Evolutionary conservation across 2,797 vertebrate species (phyloP).

Genomic region (Crypturellus tataupa): DNA sequence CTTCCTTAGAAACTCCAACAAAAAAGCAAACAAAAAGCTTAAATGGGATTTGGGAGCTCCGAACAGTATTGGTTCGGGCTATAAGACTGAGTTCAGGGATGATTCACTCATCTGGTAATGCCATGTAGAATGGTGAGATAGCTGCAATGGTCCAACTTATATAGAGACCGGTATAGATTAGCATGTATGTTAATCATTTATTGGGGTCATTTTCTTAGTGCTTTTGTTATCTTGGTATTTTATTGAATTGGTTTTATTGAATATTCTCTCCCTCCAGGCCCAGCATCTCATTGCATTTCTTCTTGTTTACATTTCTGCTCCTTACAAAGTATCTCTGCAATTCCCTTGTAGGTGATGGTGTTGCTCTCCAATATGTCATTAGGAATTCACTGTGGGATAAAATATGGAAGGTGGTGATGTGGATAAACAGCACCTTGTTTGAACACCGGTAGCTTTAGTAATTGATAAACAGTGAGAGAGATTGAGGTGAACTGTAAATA

Average conservation of each 20-base stretch:
- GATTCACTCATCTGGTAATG: neutral
- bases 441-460: neutral
- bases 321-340: neutral
- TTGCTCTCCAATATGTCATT: neutral
- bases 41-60: neutral
- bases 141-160: rapidly evolving
- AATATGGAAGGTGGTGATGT: neutral
- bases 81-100: neutral
- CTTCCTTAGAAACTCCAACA: neutral
- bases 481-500: neutral
- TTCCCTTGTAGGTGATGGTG: neutral
- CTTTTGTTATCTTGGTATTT: neutral
- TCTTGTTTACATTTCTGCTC: neutral
- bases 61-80: neutral
- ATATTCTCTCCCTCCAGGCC: neutral
- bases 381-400: neutral
- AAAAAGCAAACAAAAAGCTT: neutral
- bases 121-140: neutral
- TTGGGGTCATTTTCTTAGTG: neutral
- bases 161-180: rapidly evolving
- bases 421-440: slow-evolving; percentile 15
- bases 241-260: neutral
- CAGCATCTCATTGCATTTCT: neutral
- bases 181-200: rapidly evolving
- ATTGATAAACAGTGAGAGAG: neutral